Conservation (phyloP, 92 coral and sea anemone genomes). For the Zoanthus gigantus region DNA sequence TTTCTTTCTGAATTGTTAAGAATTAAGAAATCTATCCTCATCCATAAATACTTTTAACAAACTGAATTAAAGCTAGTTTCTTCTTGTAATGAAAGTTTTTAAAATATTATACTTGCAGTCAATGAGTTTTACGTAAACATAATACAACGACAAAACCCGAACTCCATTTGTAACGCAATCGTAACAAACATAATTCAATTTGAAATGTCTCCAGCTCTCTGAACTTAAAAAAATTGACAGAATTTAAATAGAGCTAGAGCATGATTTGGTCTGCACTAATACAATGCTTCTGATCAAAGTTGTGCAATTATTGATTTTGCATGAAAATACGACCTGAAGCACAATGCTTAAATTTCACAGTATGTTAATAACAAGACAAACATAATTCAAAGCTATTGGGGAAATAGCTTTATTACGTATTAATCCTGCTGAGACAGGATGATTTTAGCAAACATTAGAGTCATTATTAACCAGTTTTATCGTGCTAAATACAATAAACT, state of each 20-base stretch:
- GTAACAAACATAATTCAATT: not conserved
- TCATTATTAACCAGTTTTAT: not conserved
- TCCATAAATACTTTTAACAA: not conserved
- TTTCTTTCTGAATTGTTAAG: not conserved
- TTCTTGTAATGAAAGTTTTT: not conserved
- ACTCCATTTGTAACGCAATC: not conserved
- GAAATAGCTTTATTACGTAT: constrained; percentile 29
- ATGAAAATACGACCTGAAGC: not conserved
- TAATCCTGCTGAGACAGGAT: constrained; percentile 19
- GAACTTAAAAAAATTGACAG: not conserved
- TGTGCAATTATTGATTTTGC: not conserved
- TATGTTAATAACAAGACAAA: constrained; percentile 1
- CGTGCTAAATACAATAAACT: constrained; percentile 4
- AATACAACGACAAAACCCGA: not conserved
- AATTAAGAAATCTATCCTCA: not conserved
- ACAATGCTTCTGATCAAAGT: not conserved
- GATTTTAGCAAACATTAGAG: constrained; percentile 24
- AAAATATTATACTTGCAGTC: not conserved
- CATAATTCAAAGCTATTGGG: not conserved
- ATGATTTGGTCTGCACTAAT: not conserved
- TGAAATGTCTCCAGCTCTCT: not conserved
- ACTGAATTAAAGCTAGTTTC: not conserved
- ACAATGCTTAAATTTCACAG: not conserved
- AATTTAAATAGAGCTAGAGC: not conserved
- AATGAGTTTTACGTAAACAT: not conserved